Evolutionary conservation across 2,888 invertebrate genomes (phyloP), one percentile per base, ranked within the genome.

Genomic region (Drosophila cognata): DNA sequence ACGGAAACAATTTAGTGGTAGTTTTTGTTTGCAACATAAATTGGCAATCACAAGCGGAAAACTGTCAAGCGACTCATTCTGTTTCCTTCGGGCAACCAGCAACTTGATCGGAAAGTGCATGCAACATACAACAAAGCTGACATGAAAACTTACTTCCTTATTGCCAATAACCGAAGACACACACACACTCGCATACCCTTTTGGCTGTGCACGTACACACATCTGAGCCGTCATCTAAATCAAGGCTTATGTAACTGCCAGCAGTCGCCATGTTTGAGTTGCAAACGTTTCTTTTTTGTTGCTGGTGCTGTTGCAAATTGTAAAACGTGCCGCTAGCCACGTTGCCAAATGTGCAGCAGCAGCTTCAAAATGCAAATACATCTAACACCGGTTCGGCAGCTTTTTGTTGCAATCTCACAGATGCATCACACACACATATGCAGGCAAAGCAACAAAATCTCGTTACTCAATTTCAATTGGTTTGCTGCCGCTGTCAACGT

Each of bases 391-490:
- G 87, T 90, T 89, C 62, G 74, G 68, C 91, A 87, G 85, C 91
- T 88, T 88, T 82, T 88, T 81, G 68, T 73, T 70, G 79, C 79
- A 82, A 80, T 71, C 82, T 70, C 55, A 71, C 79, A 71, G 82
- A 74, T 80, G 79, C 79, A 82, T 52, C 58, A 70, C 48, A 38
- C 36, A 48, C 46, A 36, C 33, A 41, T 16, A 16, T 13, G n/a
- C 63, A 62, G 52, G 8, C 46, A 46, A 16, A 56, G 29, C 29
- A 41, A 38, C 83, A 74, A 83, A 88, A 83, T 86, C 87, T 86
- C 71, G 90, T 90, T 88, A 90, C 89, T 86, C 86, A 90, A 90
- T 86, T 90, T 87, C 87, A 83, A 90, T 86, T 85, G 90, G 88
- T 75, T 72, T 85, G 79, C 79, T 71, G 79, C 41, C 73, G 77